These are phyloP conservation scores for Polylopha cassiicola DNA, from an alignment of 2,888 invertebrate species.

Conservation along the genomic window DNA sequence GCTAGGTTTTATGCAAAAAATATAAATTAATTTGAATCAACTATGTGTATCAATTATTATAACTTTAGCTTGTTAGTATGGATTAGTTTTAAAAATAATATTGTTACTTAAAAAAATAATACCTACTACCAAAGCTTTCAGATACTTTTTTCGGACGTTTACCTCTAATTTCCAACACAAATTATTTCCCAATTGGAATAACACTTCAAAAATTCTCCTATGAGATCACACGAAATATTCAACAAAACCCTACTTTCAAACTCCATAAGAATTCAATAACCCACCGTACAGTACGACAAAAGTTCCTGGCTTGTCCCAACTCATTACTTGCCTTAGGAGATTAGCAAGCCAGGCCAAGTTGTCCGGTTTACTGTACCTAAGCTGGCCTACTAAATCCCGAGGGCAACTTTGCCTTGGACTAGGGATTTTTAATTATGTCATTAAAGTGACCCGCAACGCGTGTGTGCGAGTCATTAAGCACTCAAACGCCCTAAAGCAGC, in stretches of 20 bases:
- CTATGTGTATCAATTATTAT: no score
- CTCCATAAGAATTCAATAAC: not conserved
- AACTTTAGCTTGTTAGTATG: no score
- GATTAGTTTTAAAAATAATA: no score
- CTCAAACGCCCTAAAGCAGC: slow-evolving; percentile 52
- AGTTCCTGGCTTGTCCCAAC: slow-evolving; percentile 56
- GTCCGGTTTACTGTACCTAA: slow-evolving; percentile 64
- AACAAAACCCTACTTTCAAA: slow-evolving; percentile 25
- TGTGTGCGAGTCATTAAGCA: slow-evolving; percentile 63
- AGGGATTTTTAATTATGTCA: slow-evolving; percentile 66
- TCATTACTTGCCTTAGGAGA: slow-evolving; percentile 65
- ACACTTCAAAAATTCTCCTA: slow-evolving; percentile 30
- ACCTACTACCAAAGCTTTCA: no score
- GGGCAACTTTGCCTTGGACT: slow-evolving; percentile 51
- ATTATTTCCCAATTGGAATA: no score
- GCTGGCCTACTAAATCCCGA: slow-evolving; percentile 49
- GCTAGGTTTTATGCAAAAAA: no score
- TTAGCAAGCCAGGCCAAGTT: slow-evolving; percentile 65
- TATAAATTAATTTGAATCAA: no score
- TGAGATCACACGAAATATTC: slow-evolving; percentile 27
- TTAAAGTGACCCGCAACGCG: slow-evolving; percentile 59
- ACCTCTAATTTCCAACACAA: no score
- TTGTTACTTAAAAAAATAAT: no score
- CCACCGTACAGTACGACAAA: slow-evolving; percentile 27
- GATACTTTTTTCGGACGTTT: no score